Evolutionary conservation across 2,797 vertebrate genomes (phyloP), one percentile per base, ranked within the genome.

Genomic region (Phrynocephalus guinanensis): DNA sequence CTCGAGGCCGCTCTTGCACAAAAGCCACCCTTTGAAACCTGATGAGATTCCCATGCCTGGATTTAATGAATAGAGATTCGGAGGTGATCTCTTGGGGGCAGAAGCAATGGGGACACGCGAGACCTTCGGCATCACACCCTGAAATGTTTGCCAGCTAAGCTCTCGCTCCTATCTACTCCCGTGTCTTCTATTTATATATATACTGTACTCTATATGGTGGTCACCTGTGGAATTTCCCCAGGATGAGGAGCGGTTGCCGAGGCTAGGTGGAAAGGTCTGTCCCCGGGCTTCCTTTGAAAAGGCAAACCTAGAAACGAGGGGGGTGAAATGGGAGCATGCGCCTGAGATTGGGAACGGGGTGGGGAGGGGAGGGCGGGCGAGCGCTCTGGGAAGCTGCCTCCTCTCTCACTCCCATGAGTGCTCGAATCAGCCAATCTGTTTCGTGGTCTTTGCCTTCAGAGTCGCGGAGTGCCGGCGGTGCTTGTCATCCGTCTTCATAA

Each of bases 51-150:
- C 52, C 82, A 72, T 84, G 76, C 33, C 26, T 60, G 11, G n/a
- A 4, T 79, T 88, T 79, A 88, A 84, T 48, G 33, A 88, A 72
- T 33, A 79, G 50, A 79, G 38, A 44, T 44, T 60, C 78, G 79
- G 67, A 79, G n/a, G 5, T 56, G n/a, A 77, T 72, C 33, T 48
- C 11, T 16, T 38, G 5, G 24, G 66, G n/a, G 26, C 11, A n/a
- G 22, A 67, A 48, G 18, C 63, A 7, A 60, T 60, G n/a, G 75
- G 24, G 24, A 26, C 24, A 13, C 24, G 28, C 24, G 67, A 79
- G 66, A 33, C 30, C 56, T 83, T 83, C 63, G 26, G n/a, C 52
- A 71, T 79, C 44, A 26, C 9, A 79, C n/a, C 18, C 20, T n/a
- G 15, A 75, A 56, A 52, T 18, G n/a, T 30, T 86, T 82, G 22